Evolutionary conservation across 2,797 vertebrate species (phyloP).

Genomic region (Lagocephalus sceleratus): DNA sequence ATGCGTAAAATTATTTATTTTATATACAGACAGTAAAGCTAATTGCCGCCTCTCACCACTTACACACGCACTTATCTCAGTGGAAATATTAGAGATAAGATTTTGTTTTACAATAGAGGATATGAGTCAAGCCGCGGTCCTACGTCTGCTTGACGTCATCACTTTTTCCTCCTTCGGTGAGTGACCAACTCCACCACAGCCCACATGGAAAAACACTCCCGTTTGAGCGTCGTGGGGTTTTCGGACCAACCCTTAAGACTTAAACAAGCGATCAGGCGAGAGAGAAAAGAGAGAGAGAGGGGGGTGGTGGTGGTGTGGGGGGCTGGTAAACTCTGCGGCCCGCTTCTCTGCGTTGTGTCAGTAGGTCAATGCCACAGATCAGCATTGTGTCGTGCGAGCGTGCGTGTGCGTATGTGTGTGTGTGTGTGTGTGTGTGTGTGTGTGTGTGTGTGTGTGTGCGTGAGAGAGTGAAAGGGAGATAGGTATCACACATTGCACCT

Average conservation of each 20-base stretch:
- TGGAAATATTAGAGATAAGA: slow-evolving; percentile 3
- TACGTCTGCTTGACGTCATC: slow-evolving; percentile 47
- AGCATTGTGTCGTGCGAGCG: slow-evolving; percentile 1
- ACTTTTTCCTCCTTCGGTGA: slow-evolving; percentile 34
- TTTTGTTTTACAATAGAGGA: slow-evolving; percentile 20
- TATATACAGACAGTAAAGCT: too few relatives aligned
- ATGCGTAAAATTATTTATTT: too few relatives aligned
- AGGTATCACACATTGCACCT: slow-evolving; percentile 24
- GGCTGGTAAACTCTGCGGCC: slow-evolving; percentile 32
- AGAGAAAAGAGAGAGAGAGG: not conserved
- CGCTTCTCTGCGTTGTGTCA: slow-evolving; percentile 30
- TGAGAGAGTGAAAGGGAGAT: not conserved
- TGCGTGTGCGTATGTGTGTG: not conserved
- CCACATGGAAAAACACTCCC: slow-evolving; percentile 57
- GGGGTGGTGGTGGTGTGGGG: slow-evolving; percentile 10
- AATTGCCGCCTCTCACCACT: too few relatives aligned
- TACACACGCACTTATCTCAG: not conserved
- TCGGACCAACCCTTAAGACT: slow-evolving; percentile 32
- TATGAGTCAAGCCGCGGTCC: slow-evolving; percentile 55
- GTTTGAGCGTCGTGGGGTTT: slow-evolving; percentile 44
- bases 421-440: too few relatives aligned
- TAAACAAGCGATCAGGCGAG: slow-evolving; percentile 17
- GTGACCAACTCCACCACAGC: slow-evolving; percentile 61
- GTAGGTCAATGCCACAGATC: slow-evolving; percentile 42
- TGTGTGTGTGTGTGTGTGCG: not conserved